These are phyloP conservation scores for Pampus argenteus DNA, from an alignment of 2,797 vertebrate genomes.

Conservation along the genomic window DNA sequence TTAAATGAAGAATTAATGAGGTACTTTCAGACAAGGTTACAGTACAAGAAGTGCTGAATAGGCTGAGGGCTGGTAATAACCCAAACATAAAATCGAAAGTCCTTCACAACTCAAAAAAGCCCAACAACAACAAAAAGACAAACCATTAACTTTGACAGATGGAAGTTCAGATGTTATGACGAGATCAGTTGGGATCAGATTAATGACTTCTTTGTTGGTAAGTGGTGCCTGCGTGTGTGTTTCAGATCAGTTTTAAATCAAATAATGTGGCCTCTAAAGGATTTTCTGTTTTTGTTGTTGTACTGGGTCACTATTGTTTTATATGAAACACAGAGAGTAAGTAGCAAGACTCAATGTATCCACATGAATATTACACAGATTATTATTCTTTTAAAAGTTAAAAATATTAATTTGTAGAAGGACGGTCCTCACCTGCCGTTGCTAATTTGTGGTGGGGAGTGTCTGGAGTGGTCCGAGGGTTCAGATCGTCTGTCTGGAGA, in stretches of 20 bases:
- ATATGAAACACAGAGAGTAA: not conserved
- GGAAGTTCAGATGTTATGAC: not conserved
- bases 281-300: not conserved
- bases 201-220: not conserved
- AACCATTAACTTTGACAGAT: slow-evolving; percentile 3
- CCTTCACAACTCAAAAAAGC: slow-evolving; percentile 24
- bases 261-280: not conserved
- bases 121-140: not conserved
- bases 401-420: not conserved
- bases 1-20: slow-evolving; percentile 58
- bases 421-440: slow-evolving; percentile 92
- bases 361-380: not conserved
- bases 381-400: too few species aligned
- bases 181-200: not conserved
- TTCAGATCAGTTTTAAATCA: not conserved
- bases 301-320: not conserved
- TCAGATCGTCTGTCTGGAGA: slow-evolving; percentile 97
- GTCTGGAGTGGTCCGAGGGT: slow-evolving; percentile 96
- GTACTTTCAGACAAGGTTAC: slow-evolving; percentile 52
- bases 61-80: slow-evolving; percentile 40
- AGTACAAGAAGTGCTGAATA: slow-evolving; percentile 53
- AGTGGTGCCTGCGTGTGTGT: not conserved
- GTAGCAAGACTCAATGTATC: not conserved
- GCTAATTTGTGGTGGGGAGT: slow-evolving; percentile 97
- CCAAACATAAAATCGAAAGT: slow-evolving; percentile 41